Evolutionary conservation across 2,888 invertebrate species (phyloP), one percentile per base, ranked within the genome.

Genomic region (Pardosa pseudoannulata): DNA sequence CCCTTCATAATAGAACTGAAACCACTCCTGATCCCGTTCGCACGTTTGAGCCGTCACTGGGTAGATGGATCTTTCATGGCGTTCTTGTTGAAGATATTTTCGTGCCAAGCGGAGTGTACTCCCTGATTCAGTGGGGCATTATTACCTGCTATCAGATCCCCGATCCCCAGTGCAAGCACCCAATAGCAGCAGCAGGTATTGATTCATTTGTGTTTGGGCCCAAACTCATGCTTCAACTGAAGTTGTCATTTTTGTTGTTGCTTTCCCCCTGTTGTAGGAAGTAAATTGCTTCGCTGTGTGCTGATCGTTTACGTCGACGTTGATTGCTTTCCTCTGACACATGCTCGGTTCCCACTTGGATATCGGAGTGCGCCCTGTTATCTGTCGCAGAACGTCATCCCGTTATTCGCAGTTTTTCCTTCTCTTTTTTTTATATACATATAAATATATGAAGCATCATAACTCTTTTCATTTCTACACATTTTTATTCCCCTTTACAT

Each of bases 181-280:
- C 56, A 1, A 28, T 36, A 7, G 36, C 36, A 36, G 28, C 13
- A 29, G 65, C 29, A 29, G 71, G 76, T 82, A 82, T 82, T 82
- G 82, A 82, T 82, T 82, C 82, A 82, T 82, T 82, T 82, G 76
- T 82, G 50, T 82, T 82, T 82, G 75, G 46, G 64, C 64, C 46
- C 32, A 70, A 39, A 75, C 71, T 82, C 75, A 76, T 82, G 75
- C 76, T 82, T 82, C 71, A 56, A 31, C 31, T 76, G 82, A 82
- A 75, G 64, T 82, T 82, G 82, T 76, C 76, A 82, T 82, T 82
- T 82, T 82, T 75, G 28, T 62, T 36, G 13, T 67, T 36, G 46
- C 50, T 76, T 29, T 16, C 70, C 32, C 36, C 41, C 56, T 29
- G 68, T 67, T 80, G 82, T 71, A 62, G 74, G 70, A 74, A 81